Percentiles rank a stretch among this genome's conserved stretches.
Conservation (phyloP, 1,140 invertebrate genomes). For the Zaprionus gabonicus region DNA sequence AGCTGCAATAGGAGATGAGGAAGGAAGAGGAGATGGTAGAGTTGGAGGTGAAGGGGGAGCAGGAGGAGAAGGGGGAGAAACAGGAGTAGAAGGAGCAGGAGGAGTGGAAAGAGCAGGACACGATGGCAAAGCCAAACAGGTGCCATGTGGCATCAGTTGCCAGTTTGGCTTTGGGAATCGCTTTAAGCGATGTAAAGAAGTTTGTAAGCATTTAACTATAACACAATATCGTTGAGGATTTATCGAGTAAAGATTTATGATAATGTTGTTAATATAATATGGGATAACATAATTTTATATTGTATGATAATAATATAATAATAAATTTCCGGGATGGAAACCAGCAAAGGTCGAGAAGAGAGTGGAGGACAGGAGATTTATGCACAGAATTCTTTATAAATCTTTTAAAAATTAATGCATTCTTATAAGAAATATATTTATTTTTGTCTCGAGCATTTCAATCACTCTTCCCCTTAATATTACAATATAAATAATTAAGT, state of each 20-base stretch:
- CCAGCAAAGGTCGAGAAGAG: no score
- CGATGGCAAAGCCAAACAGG: background rate
- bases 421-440: no score
- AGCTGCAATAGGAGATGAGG: constrained; percentile 1
- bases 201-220: background rate
- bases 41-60: background rate
- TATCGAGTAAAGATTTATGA: background rate
- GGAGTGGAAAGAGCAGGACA: no score
- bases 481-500: no score
- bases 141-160: constrained; percentile 22
- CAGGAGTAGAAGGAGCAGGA: constrained; percentile 8
- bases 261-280: background rate
- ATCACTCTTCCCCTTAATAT: no score
- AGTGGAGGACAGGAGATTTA: no score
- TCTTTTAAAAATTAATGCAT: no score
- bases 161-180: background rate
- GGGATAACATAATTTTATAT: no score
- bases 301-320: no score
- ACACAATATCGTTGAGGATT: background rate
- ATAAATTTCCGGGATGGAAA: no score
- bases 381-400: no score
- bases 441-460: no score
- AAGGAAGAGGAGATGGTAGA: constrained; percentile 19
- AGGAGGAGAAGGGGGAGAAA: constrained; percentile 21
- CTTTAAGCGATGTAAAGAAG: background rate